phyloP scores from a whole-genome alignment of 2,797 vertebrate species.

The Myoxocephalus aenaeus region DNA sequence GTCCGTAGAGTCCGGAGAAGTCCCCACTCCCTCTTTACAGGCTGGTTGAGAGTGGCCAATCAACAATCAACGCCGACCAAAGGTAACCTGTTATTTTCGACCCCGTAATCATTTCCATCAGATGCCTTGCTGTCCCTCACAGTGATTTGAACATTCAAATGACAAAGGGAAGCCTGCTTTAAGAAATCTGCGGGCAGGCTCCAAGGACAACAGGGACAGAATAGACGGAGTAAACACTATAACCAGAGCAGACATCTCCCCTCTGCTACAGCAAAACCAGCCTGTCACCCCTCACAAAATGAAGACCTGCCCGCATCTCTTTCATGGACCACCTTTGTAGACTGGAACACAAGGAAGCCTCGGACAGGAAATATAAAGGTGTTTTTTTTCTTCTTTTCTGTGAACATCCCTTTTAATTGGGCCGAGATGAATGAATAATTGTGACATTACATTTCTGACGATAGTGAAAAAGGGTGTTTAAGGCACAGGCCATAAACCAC shows the following conservation, averaged over 20 bases:
- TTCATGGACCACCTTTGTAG: not conserved
- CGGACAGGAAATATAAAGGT: not conserved
- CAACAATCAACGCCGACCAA: conserved; percentile 83
- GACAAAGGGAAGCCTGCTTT: conserved; percentile 61
- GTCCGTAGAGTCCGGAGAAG: conserved; percentile 65
- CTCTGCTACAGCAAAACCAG: conserved; percentile 19
- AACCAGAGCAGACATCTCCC: conserved; percentile 18
- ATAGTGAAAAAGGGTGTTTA: not conserved
- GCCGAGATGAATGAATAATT: not conserved
- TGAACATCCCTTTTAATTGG: not conserved
- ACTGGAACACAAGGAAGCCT: not conserved
- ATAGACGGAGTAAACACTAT: conserved; percentile 19
- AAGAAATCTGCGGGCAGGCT: conserved; percentile 43
- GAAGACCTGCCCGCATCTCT: conserved; percentile 19
- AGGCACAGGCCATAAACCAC: not conserved
- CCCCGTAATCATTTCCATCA: conserved; percentile 86
- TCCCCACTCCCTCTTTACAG: conserved; percentile 68
- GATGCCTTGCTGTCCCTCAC: conserved; percentile 75
- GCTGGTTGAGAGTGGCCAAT: conserved; percentile 80
- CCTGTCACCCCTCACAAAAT: conserved; percentile 20
- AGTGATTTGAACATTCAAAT: conserved; percentile 78
- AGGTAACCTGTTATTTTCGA: conserved; percentile 86
- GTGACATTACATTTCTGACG: not conserved
- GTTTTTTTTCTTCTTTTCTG: not conserved
- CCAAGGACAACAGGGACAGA: conserved; percentile 61